These are phyloP conservation scores for Recurvirostra avosetta DNA, from an alignment of 2,113 vertebrate species.

Conservation along the genomic window DNA sequence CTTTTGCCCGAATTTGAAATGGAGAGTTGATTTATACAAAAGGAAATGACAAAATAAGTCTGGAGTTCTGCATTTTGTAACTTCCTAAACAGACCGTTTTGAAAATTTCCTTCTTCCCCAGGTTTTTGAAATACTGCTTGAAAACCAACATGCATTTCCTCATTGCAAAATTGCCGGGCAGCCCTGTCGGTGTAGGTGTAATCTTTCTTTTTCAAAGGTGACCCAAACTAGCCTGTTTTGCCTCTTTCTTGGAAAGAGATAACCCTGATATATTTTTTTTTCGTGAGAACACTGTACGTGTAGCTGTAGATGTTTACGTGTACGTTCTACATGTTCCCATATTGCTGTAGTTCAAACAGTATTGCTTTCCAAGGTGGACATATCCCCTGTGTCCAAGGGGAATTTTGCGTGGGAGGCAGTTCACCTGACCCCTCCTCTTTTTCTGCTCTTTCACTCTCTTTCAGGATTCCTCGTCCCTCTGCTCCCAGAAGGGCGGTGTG, in stretches of 20 bases:
- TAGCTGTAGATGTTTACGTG: not conserved
- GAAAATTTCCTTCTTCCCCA: not conserved
- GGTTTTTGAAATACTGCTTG: not conserved
- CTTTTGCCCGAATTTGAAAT: not conserved
- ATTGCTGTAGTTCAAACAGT: not conserved
- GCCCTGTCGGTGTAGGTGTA: not conserved
- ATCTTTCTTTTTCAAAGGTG: not conserved
- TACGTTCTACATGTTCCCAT: fast-evolving
- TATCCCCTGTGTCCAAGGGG: not conserved
- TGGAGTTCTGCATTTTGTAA: constrained; percentile 21
- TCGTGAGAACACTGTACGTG: fast-evolving
- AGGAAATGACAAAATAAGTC: not conserved
- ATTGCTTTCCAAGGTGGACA: not conserved
- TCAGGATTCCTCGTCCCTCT: constrained; percentile 89
- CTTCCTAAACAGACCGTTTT: not conserved
- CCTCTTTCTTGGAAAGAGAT: not conserved
- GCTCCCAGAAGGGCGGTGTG: constrained; percentile 93
- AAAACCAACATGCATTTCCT: not conserved
- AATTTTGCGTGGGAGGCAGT: not conserved
- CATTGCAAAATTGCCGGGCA: not conserved
- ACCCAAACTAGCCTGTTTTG: not conserved
- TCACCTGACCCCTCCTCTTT: not conserved
- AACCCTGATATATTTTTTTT: not conserved
- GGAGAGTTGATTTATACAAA: not conserved
- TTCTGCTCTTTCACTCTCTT: not conserved